Percentiles rank a stretch among this genome's conserved stretches.
Evolutionary conservation across 2,888 invertebrate genomes (phyloP).

Genomic region (Myopa tessellatipennis): DNA sequence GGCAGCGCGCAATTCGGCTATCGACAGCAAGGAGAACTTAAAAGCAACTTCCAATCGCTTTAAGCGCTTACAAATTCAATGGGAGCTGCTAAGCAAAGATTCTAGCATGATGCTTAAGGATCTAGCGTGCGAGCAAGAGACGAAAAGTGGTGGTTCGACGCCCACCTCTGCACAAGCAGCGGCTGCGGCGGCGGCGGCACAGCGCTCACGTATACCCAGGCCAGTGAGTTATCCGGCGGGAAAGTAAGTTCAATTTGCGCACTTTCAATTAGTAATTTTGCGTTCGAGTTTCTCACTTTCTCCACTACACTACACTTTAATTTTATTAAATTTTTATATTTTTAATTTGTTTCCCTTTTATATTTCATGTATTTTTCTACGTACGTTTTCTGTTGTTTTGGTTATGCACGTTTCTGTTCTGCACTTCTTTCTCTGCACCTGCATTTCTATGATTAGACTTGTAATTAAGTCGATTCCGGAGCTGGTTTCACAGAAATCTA

Average conservation of each 20-base stretch:
- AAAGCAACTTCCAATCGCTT: slow-evolving; percentile 68
- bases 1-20: slow-evolving; percentile 32
- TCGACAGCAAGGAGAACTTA: slow-evolving; percentile 58
- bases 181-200: slow-evolving; percentile 55
- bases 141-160: slow-evolving; percentile 67
- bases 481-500: neutral
- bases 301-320: neutral
- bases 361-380: slow-evolving; percentile 40
- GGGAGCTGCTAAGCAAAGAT: slow-evolving; percentile 68
- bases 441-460: slow-evolving; percentile 5
- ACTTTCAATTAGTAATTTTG: neutral
- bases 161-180: slow-evolving; percentile 61
- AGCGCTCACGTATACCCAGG: slow-evolving; percentile 66
- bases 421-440: slow-evolving; percentile 21
- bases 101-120: slow-evolving; percentile 67
- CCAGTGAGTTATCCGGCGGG: slow-evolving; percentile 68
- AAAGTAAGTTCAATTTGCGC: slow-evolving; percentile 59
- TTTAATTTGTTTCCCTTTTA: slow-evolving; percentile 42
- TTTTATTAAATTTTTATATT: slow-evolving; percentile 1
- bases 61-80: slow-evolving; percentile 68
- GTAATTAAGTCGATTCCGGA: neutral
- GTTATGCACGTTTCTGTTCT: slow-evolving; percentile 37
- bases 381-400: slow-evolving; percentile 42
- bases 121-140: slow-evolving; percentile 63
- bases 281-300: slow-evolving; percentile 2